These are phyloP conservation scores for Lepus americanus DNA, from an alignment of 2,113 vertebrate species.

Conservation along the genomic window DNA sequence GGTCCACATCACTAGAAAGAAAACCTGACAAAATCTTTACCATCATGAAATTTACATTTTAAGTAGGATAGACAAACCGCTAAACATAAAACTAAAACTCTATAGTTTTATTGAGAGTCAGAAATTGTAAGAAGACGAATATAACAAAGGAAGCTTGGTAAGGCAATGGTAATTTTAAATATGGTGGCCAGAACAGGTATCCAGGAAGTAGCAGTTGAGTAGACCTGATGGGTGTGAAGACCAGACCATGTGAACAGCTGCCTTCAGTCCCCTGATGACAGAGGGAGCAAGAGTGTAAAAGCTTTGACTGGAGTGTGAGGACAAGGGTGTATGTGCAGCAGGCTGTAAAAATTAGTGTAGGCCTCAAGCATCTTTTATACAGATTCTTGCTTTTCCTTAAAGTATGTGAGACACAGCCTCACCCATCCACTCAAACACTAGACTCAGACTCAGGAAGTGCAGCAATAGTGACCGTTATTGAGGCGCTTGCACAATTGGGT, in stretches of 20 bases:
- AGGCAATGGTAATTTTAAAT: not conserved
- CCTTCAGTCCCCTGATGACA: not conserved
- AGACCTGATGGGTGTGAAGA: not conserved
- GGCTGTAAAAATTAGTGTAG: not conserved
- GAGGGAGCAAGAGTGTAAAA: not conserved
- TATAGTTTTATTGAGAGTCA: not conserved
- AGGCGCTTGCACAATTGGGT: no score
- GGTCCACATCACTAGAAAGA: no score
- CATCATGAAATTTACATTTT: not conserved
- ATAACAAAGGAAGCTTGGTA: not conserved
- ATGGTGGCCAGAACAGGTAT: fast-evolving
- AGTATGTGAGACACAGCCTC: not conserved
- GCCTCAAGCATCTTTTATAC: not conserved
- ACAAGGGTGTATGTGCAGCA: not conserved
- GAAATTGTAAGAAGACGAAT: not conserved
- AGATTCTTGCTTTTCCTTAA: not conserved
- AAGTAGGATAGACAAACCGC: not conserved
- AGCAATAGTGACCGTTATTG: no score
- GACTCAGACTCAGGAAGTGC: no score
- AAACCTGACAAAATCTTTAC: not conserved
- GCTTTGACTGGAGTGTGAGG: not conserved
- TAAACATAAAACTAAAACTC: not conserved
- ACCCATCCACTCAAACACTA: no score
- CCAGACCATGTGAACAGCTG: no score
- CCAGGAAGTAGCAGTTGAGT: not conserved